Percentiles rank a stretch among this genome's conserved stretches.
Evolutionary conservation across 2,113 vertebrate species (phyloP).

Genomic region (Channa argus): DNA sequence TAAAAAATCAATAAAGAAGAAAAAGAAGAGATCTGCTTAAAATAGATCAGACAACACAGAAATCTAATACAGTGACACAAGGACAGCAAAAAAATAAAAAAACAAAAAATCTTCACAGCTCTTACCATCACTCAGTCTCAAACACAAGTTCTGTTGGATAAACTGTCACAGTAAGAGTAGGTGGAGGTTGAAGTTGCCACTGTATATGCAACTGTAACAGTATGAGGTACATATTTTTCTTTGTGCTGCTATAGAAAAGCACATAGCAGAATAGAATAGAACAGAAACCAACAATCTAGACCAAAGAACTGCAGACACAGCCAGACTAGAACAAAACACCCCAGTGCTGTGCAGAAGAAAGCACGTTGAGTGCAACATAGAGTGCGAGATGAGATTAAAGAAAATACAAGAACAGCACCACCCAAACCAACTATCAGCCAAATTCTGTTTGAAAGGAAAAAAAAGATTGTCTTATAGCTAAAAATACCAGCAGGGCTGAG

Average conservation of each 20-base stretch:
- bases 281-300: conserved; percentile 11
- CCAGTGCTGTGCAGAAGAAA: conserved; percentile 10
- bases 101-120: background rate
- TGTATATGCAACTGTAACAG: conserved; percentile 1
- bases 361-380: background rate
- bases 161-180: conserved; percentile 43
- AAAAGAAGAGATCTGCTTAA: background rate
- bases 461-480: conserved; percentile 31
- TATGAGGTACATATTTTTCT: background rate
- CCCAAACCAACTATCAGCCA: conserved; percentile 48
- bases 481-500: conserved; percentile 50
- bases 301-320: conserved; percentile 20
- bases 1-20: background rate
- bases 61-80: conserved; percentile 14
- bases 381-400: conserved; percentile 37
- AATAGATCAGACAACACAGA: conserved; percentile 5
- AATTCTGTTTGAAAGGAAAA: conserved; percentile 41
- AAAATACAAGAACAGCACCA: conserved; percentile 35
- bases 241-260: background rate
- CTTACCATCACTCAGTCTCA: conserved; percentile 5
- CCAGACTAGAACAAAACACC: conserved; percentile 16
- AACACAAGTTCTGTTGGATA: conserved; percentile 8
- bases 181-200: conserved; percentile 14
- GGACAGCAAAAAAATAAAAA: background rate
- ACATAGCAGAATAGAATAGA: conserved; percentile 6